Evolutionary conservation across 2,888 invertebrate species (phyloP), one percentile per base, ranked within the genome.

Genomic region (Brachypalpus laphriformis): DNA sequence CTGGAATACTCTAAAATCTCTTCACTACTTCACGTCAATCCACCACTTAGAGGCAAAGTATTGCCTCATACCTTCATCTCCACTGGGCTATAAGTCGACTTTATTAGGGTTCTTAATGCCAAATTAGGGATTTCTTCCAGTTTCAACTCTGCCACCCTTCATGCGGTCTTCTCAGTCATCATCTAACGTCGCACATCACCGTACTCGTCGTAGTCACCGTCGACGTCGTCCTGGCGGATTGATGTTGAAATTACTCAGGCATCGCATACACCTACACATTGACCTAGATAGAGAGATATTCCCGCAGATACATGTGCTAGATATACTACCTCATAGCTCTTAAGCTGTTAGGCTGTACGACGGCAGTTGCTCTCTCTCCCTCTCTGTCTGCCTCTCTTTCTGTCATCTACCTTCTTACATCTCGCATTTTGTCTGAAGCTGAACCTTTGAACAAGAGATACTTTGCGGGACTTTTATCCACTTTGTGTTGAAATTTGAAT

Each of bases 21-120:
- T 31, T 54, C 61, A 54, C 70, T 54, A 77, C 77, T 70, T 54
- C 70, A 51, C 77, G 59, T 70, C 51, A 68, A 76, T 66, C 47
- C 37, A 42, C 59, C 61, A 71, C 56, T 76, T 59, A 63, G 72
- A 70, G 22, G 72, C 25, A 25, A 59, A 68, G 14, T 57, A 14
- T 40, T 42, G 57, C 61, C 40, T 70, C 63, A 51, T 77, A 51
- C 49, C 68, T 59, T 70, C 56, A 71, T 61, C 31, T 9, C 49
- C 66, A 42, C 20, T 54, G 68, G 56, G 70, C 54, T 82, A 68
- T 81, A 87, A 86, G 87, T 87, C 86, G 85, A 77, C 87, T 87
- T 87, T 85, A 87, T 87, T 82, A 86, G 74, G 82, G 74, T 86
- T 82, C 86, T 87, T 87, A 77, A 81, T 86, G 78, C 70, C 82